Percentiles rank a stretch among this genome's conserved stretches.
phyloP scores from a whole-genome alignment of 2,888 invertebrate genomes.

The Argyresthia albistria region DNA sequence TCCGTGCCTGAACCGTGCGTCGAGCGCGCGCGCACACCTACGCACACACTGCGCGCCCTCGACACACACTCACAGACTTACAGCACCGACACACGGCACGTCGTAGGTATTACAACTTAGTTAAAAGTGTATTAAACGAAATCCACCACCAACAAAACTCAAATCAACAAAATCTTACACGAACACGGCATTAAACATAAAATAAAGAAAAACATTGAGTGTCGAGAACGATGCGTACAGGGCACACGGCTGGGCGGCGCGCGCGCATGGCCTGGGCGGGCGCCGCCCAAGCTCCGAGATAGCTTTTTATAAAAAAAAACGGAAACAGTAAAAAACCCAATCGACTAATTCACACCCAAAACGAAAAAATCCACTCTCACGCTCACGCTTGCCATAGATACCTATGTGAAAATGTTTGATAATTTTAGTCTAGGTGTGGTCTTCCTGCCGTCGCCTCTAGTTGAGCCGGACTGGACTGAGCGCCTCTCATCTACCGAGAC shows the following conservation, averaged over 20 bases:
- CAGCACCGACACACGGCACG: constrained; percentile 1
- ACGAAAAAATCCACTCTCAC: constrained; percentile 73
- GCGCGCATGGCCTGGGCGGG: constrained; percentile 45
- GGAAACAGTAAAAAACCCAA: constrained; percentile 72
- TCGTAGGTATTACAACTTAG: constrained; percentile 12
- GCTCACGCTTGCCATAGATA: constrained; percentile 73
- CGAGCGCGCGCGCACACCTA: constrained; percentile 47
- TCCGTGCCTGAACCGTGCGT: constrained; percentile 8
- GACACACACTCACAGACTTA: constrained; percentile 16
- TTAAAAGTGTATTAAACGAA: constrained; percentile 67
- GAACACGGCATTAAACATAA: constrained; percentile 70
- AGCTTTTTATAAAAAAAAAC: constrained; percentile 56
- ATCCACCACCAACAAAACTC: constrained; percentile 73
- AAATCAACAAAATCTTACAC: constrained; percentile 69
- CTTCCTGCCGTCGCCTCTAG: constrained; percentile 60
- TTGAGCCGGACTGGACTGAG: constrained; percentile 53
- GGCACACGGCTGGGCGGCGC: constrained; percentile 60
- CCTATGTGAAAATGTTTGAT: constrained; percentile 71
- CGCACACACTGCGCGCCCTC: constrained; percentile 52
- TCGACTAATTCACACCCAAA: constrained; percentile 73
- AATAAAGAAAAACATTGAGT: constrained; percentile 58
- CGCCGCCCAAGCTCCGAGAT: constrained; percentile 60
- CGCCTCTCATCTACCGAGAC: constrained; percentile 70
- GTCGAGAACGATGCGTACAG: constrained; percentile 65
- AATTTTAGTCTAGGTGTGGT: constrained; percentile 66